Base-by-base conservation (phyloP, 2,797 vertebrate genomes). In the Macrochelys suwanniensis region DNA sequence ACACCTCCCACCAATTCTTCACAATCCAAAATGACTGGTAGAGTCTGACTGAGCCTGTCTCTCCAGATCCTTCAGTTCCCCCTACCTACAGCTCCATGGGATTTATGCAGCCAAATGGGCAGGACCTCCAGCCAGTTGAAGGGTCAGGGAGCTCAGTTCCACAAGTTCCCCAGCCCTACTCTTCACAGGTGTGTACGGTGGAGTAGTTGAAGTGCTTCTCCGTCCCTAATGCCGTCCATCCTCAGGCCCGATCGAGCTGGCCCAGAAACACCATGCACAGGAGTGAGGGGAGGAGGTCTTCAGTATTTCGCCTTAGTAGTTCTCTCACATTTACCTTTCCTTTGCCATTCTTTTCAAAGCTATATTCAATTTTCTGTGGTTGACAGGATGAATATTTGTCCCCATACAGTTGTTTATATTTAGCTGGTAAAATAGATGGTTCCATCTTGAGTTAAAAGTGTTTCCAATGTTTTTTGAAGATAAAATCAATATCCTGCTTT, bases 401-500 rank as follows among this genome's bases (percentile, higher is more conserved):
- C 47, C 49, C 61, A 90, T 65, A 59, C 4, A 80, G 47, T 65
- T 57, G 11, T 37, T 80, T 61, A 83, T 9, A 51, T 79, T 84
- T 65, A 89, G 51, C 53, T 88, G 79, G 59, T 80, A 82, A 87
- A 91, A 68, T 5, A 56, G 45, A 56, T 83, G 51, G 25, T 42
- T 87, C 33, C 42, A 90, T n/a, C n/a, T 54, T 49, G n/a, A 82
- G 5, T 82, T 23, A 84, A 68, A 82, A 47, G 26, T 37, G 26
- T 61, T 8, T 49, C 13, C 26, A 59, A 19, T 25, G 17, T 37
- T 23, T 33, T n/a, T 57, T 45, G 19, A 42, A 33, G 50, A 81
- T 85, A 92, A 90, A 89, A 80, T 85, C 25, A 42, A 53, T 77
- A 80, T 85, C 25, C 51, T 83, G 19, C 68, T 92, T 84, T 84